Evolutionary conservation across 1,140 invertebrate genomes (phyloP).

Genomic region (Acyrthosiphon pisum): DNA sequence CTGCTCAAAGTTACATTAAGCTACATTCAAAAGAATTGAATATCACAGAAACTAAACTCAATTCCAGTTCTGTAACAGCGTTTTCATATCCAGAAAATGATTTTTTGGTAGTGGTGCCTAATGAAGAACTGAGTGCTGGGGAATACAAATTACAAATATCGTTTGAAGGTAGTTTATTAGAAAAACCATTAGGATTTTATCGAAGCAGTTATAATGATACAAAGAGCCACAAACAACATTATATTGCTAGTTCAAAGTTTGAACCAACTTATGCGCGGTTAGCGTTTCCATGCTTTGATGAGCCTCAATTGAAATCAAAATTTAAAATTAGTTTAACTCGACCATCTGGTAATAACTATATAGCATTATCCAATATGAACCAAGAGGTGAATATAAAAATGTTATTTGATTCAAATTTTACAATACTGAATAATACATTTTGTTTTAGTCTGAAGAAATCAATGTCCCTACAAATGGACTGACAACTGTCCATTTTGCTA

Average conservation of each 20-base stretch:
- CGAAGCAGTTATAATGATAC: slow-evolving; percentile 74
- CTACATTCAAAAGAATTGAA: slow-evolving; percentile 74
- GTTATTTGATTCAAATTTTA: neutral
- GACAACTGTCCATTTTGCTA: slow-evolving; percentile 73
- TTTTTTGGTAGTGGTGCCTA: slow-evolving; percentile 71
- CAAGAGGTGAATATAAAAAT: slow-evolving; percentile 63
- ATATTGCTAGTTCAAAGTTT: slow-evolving; percentile 88
- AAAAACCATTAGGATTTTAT: slow-evolving; percentile 80
- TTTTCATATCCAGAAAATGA: slow-evolving; percentile 70
- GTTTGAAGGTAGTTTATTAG: slow-evolving; percentile 74
- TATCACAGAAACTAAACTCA: slow-evolving; percentile 63
- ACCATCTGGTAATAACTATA: slow-evolving; percentile 69
- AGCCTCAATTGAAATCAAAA: slow-evolving; percentile 90
- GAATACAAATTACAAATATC: slow-evolving; percentile 71
- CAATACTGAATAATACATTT: slow-evolving; percentile 37
- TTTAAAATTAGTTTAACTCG: slow-evolving; percentile 81
- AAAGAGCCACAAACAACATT: slow-evolving; percentile 67
- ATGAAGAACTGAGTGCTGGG: slow-evolving; percentile 66
- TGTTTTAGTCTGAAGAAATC: slow-evolving; percentile 62
- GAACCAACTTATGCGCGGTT: slow-evolving; percentile 90
- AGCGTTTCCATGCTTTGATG: slow-evolving; percentile 95
- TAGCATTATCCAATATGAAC: slow-evolving; percentile 83
- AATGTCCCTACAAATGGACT: slow-evolving; percentile 64
- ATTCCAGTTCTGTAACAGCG: neutral
- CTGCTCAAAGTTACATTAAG: slow-evolving; percentile 59